Conservation (phyloP, 2,888 invertebrate species). For the Oscheius myriophilus region DNA sequence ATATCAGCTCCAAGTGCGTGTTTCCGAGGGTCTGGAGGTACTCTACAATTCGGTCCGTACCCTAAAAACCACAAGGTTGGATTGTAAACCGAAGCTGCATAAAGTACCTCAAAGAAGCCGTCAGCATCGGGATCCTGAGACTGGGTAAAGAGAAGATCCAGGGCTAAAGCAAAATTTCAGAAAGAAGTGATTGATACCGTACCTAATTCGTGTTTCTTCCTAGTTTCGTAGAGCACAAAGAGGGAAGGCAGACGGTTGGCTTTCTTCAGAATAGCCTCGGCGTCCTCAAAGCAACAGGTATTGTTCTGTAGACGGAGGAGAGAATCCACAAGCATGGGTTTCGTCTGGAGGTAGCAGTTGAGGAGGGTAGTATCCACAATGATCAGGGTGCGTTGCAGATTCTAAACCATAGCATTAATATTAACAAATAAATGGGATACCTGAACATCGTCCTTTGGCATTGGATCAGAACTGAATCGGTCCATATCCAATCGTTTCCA, state of each 20-base stretch:
- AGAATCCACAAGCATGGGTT: constrained; percentile 91
- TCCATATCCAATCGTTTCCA: neutral
- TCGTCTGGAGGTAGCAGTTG: constrained; percentile 96
- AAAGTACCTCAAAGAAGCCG: constrained; percentile 38
- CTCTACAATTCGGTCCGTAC: constrained; percentile 84
- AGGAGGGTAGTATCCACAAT: constrained; percentile 95
- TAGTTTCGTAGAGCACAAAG: constrained; percentile 92
- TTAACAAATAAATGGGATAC: neutral
- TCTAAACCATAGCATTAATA: constrained; percentile 17
- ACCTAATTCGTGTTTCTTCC: constrained; percentile 86
- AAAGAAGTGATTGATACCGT: constrained; percentile 12
- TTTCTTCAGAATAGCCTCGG: constrained; percentile 83
- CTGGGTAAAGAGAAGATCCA: constrained; percentile 84
- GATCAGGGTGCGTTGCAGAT: constrained; percentile 78
- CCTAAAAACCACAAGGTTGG: constrained; percentile 75
- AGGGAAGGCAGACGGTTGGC: constrained; percentile 78
- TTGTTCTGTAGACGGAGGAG: constrained; percentile 84
- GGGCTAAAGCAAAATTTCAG: constrained; percentile 75
- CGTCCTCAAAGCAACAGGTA: constrained; percentile 91
- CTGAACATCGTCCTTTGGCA: constrained; percentile 1
- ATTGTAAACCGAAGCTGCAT: neutral
- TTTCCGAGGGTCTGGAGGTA: constrained; percentile 76
- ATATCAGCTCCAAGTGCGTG: constrained; percentile 85
- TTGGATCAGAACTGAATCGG: neutral
- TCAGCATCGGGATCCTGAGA: constrained; percentile 78